Evolutionary conservation across 2,888 invertebrate genomes (phyloP).

Genomic region (Nephrotoma appendiculata): DNA sequence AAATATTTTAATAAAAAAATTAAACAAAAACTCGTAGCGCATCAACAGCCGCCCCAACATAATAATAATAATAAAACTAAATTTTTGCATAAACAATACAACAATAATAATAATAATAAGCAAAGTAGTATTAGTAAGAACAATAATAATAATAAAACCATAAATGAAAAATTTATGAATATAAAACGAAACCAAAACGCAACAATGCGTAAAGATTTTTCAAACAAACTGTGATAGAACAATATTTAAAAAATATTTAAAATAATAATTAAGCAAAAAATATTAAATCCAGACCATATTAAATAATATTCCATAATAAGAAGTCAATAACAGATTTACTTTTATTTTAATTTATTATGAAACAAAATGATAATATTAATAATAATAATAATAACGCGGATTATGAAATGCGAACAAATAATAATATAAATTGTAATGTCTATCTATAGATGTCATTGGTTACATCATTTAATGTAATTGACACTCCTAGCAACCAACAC

Average conservation of each 20-base stretch:
- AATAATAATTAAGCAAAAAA: neutral
- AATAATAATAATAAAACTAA: neutral
- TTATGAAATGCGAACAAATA: neutral
- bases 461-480: too few relatives aligned
- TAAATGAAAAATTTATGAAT: neutral
- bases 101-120: neutral
- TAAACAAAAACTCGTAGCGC: neutral
- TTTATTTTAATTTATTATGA: neutral
- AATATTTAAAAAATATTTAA: neutral
- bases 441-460: too few relatives aligned
- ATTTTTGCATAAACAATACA: neutral
- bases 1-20: neutral
- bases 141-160: neutral
- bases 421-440: too few relatives aligned
- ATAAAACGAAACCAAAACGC: conserved; percentile 2
- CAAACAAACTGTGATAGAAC: conserved; percentile 2
- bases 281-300: neutral
- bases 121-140: neutral
- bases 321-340: neutral
- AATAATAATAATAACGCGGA: neutral
- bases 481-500: too few relatives aligned
- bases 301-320: neutral
- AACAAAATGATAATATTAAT: neutral
- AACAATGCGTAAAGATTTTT: conserved; percentile 4
- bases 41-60: neutral